Conservation (phyloP, 2,888 invertebrate genomes). For the Dicycla oo region DNA sequence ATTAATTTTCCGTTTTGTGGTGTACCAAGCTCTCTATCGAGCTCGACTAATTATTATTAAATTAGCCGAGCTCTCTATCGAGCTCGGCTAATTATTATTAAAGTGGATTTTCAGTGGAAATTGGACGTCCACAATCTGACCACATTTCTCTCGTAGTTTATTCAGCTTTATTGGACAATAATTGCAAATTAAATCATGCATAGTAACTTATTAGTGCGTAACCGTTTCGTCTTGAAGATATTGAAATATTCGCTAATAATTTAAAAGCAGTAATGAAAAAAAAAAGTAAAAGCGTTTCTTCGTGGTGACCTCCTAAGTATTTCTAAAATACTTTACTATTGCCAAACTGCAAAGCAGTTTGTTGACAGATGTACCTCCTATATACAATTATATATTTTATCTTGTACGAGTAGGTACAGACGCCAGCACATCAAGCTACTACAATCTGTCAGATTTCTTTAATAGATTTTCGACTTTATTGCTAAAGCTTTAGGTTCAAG, state of each 20-base stretch:
- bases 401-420: no score
- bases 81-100: constrained; percentile 40
- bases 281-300: no score
- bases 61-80: constrained; percentile 18
- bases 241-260: neutral
- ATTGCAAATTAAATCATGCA: constrained; percentile 9
- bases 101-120: constrained; percentile 40
- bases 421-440: no score
- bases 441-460: no score
- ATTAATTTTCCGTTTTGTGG: constrained; percentile 46
- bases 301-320: no score
- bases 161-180: constrained; percentile 21
- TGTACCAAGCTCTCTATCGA: constrained; percentile 14
- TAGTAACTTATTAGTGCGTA: neutral
- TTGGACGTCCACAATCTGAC: constrained; percentile 31
- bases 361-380: no score
- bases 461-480: no score
- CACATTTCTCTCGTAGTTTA: constrained; percentile 22
- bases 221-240: neutral
- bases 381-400: no score
- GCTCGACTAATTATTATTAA: no score
- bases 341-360: no score
- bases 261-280: neutral
- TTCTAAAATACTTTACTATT: no score
- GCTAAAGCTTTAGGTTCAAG: no score